These are phyloP conservation scores for Parauchenoglanis ngamensis DNA, from an alignment of 2,797 vertebrate genomes.

Conservation along the genomic window DNA sequence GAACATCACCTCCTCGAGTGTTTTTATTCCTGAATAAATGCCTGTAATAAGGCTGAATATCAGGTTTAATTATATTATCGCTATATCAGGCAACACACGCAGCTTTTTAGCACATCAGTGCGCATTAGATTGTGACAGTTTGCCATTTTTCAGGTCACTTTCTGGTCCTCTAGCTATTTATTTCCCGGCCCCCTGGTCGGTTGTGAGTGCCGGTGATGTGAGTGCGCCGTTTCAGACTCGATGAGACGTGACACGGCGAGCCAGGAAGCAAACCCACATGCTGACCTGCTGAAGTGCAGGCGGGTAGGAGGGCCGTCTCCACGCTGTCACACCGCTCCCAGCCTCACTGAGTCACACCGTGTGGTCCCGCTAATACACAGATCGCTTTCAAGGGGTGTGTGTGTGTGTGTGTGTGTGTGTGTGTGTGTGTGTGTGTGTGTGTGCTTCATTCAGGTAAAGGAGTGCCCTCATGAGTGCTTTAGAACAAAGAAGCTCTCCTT, in stretches of 20 bases:
- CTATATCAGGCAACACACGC: no score
- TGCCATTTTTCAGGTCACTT: not conserved
- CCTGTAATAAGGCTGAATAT: not conserved
- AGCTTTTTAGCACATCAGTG: not conserved
- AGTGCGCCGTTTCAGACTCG: constrained; percentile 34
- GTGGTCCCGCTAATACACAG: constrained; percentile 67
- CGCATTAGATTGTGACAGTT: no score
- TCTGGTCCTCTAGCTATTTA: not conserved
- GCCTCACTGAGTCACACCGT: constrained; percentile 54
- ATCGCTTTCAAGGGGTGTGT: constrained; percentile 67
- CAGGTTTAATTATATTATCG: not conserved
- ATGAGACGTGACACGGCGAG: constrained; percentile 37
- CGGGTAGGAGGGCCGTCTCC: constrained; percentile 44
- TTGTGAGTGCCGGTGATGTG: not conserved
- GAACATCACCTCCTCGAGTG: not conserved
- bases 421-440: constrained; percentile 57
- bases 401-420: constrained; percentile 66
- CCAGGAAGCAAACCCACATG: constrained; percentile 52
- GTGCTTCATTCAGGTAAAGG: constrained; percentile 67
- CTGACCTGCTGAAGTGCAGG: constrained; percentile 45
- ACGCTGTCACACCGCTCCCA: constrained; percentile 38
- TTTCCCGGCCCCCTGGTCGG: not conserved
- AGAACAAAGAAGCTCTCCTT: constrained; percentile 71
- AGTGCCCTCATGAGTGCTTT: constrained; percentile 65
- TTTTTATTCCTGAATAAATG: not conserved